phyloP scores from a whole-genome alignment of 2,888 invertebrate genomes.

The Polyommatus iphigenia region DNA sequence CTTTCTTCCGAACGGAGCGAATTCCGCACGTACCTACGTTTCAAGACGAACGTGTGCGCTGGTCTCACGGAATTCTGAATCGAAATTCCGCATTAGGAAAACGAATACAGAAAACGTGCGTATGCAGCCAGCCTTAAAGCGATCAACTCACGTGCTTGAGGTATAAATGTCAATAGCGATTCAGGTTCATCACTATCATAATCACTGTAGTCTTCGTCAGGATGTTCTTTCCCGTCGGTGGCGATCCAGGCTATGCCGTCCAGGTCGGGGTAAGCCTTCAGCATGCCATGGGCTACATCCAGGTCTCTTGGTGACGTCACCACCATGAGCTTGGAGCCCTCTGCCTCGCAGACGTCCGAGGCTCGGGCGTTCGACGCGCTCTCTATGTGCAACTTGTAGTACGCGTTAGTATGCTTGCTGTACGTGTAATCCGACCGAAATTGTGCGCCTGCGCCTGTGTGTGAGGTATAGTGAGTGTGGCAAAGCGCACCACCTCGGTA shows the following conservation, averaged over 20 bases:
- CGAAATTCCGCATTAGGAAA: too few species aligned
- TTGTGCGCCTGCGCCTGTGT: constrained; percentile 39
- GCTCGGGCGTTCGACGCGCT: constrained; percentile 29
- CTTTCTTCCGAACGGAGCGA: too few species aligned
- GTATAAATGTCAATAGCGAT: not conserved
- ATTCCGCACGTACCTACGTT: too few species aligned
- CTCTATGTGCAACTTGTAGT: constrained; percentile 63
- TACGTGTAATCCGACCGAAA: constrained; percentile 61
- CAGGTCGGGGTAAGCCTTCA: constrained; percentile 59
- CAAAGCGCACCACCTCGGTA: too few species aligned
- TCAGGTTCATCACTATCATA: not conserved
- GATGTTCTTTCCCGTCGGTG: constrained; percentile 46
- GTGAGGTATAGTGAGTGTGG: too few species aligned
- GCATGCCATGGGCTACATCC: constrained; percentile 53
- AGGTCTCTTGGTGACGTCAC: constrained; percentile 49
- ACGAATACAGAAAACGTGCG: too few species aligned
- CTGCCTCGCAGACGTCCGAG: constrained; percentile 45
- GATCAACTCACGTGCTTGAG: not conserved
- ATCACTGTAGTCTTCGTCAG: constrained; percentile 43
- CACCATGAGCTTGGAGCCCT: constrained; percentile 55
- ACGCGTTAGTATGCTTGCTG: constrained; percentile 53
- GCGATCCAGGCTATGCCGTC: constrained; percentile 52
- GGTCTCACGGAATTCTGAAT: too few species aligned
- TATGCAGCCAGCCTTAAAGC: too few species aligned
- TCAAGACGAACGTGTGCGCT: too few species aligned